Evolutionary conservation across 2,888 invertebrate species (phyloP).

Genomic region (Epinotia nisella): DNA sequence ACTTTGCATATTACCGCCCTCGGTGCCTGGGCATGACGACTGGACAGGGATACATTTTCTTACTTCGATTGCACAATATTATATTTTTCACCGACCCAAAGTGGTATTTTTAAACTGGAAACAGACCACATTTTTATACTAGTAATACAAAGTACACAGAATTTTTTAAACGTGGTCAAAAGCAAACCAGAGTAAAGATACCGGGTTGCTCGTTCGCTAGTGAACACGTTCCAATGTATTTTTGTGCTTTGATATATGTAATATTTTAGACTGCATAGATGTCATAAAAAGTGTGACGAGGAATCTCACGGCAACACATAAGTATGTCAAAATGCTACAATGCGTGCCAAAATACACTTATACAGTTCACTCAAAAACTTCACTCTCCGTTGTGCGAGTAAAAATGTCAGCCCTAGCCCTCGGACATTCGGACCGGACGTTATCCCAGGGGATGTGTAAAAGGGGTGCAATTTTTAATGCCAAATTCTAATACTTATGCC

Average conservation of each 20-base stretch:
- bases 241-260: too few species aligned
- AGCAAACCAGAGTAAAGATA: too few species aligned
- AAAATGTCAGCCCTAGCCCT: slow-evolving; percentile 20
- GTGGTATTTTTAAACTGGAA: too few species aligned
- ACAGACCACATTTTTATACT: too few species aligned
- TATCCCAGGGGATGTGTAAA: slow-evolving; percentile 17
- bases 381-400: background rate
- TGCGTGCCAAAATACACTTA: background rate
- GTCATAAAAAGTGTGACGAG: too few species aligned
- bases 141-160: too few species aligned
- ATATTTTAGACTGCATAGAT: too few species aligned
- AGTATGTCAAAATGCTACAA: background rate
- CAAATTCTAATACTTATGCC: slow-evolving; percentile 14
- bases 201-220: too few species aligned
- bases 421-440: slow-evolving; percentile 29
- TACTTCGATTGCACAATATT: background rate
- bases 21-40: slow-evolving; percentile 47
- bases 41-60: slow-evolving; percentile 40
- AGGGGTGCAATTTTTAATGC: slow-evolving; percentile 33
- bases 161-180: too few species aligned
- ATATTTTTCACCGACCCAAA: too few species aligned
- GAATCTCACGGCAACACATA: too few species aligned
- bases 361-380: background rate
- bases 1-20: slow-evolving; percentile 67
- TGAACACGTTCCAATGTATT: too few species aligned